Evolutionary conservation across 2,113 vertebrate species (phyloP).

Genomic region (Bubo blakistoni): DNA sequence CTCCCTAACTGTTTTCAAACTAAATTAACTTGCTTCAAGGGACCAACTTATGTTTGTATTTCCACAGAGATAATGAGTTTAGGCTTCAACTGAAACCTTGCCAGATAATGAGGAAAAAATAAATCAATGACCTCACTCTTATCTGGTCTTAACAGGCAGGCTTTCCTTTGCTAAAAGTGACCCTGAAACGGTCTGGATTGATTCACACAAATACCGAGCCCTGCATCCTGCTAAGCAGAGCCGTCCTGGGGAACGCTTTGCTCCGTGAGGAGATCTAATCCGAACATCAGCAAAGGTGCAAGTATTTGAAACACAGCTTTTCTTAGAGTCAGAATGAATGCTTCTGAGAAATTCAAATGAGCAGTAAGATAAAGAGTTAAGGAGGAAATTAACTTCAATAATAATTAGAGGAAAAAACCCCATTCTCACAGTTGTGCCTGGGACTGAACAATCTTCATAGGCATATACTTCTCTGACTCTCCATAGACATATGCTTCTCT

Average conservation of each 20-base stretch:
- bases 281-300: not conserved
- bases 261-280: not conserved
- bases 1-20: constrained; percentile 60
- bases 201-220: not conserved
- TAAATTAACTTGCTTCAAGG: constrained; percentile 67
- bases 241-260: not conserved
- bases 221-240: not conserved
- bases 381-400: not conserved
- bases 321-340: not conserved
- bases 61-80: constrained; percentile 65
- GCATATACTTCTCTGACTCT: not conserved
- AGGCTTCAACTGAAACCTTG: constrained; percentile 61
- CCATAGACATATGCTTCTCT: not conserved
- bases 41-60: constrained; percentile 63
- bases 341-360: constrained; percentile 37
- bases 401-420: not conserved
- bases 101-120: constrained; percentile 56
- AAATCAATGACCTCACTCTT: constrained; percentile 69
- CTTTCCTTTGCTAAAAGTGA: constrained; percentile 64
- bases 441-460: not conserved
- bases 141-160: constrained; percentile 66
- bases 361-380: constrained; percentile 26
- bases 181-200: constrained; percentile 56
- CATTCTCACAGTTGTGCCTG: not conserved
- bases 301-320: not conserved